Evolutionary conservation across 2,888 invertebrate species (phyloP), one percentile per base, ranked within the genome.

Genomic region (Acleris laterana): DNA sequence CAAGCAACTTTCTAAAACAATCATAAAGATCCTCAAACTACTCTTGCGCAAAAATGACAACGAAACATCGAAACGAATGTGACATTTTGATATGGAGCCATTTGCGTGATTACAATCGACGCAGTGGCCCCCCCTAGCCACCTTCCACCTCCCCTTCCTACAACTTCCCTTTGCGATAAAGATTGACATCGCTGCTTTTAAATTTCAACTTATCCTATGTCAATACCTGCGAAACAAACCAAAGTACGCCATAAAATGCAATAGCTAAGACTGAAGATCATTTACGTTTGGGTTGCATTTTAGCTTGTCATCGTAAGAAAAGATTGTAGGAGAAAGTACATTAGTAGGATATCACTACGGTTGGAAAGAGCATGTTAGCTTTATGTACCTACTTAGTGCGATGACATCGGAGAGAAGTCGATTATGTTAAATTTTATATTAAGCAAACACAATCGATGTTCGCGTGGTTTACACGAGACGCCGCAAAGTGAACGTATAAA

Each of bases 61-160:
- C 81, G 77, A 83, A 85, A 85, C 79, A 84, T 89, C 83, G 85
- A 89, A 88, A 87, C 81, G 82, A 87, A 88, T 89, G 86, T 92
- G 89, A 90, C 88, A 85, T 89, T 91, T 90, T 89, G 89, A 90
- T 90, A 88, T 86, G 87, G 83, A 88, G 80, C 90, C 92, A 93
- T 92, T 93, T 91, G 90, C 90, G 89, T 91, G 90, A 93, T 93
- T 92, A 90, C 88, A 90, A 90, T 90, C 89, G 91, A 90, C 90
- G 89, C 88, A 88, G 84, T 77, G 87, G 82, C 91, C 90, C 85
- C 91, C 91, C 90, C 79, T 76, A 76, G 75, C 77, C 75, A 74
- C 74, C 76, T 71, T 74, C 75, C 74, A 80, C 83, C 83, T 82
- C 79, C 79, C 77, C 85, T 83, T 75, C 80, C 81, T 81, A 84